Base-by-base conservation (phyloP, 64 coral and sea anemone genomes). In the Montipora sp. region DNA sequence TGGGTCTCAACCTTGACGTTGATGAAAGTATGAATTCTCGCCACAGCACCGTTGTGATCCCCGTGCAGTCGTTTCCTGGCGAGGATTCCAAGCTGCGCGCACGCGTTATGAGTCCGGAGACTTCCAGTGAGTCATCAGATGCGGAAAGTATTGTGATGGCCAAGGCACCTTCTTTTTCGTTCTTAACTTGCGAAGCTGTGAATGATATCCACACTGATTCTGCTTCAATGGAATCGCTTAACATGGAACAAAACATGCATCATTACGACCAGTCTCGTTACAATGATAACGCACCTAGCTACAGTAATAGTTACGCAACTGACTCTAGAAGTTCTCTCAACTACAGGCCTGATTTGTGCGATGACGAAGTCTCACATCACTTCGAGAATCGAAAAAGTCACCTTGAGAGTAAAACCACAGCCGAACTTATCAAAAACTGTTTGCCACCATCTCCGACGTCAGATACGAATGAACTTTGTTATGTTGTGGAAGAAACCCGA, bases 341-440 rank as follows among this genome's bases (percentile, higher is more conserved):
- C 45, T 85, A 8, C 3, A 65, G 71, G 47, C 63, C 14, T n/a
- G 65, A 85, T 51, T 8, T 2, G 4, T 85, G 18, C 47, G 82
- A 85, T 49, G 16, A 72, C 18, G 82, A 85, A 50, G 82, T 85
- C 3, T 72, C 66, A 9, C 82, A 13, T 20, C 82, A 85, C 12
- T 85, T 48, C 63, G 82, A 85, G 65, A 72, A 70, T 12, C 36
- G 43, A 2, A 9, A 48, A 21, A 72, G 65, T 71, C 47, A 47
- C 7, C 44, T 7, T 4, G 23, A 48, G 10, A 22, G 63, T 47
- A 19, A 85, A 18, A 85, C 36, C 48, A 85, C 82, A 8, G 90
- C 90, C 4, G 75, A 91, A 50, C 87, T 98, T 13, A 90, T 98
- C 43, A 87, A 98, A 69, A 78, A 91, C 72, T 98, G 96, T 8